These are phyloP conservation scores for Eublepharis macularius DNA, from an alignment of 2,113 vertebrate genomes.

Conservation along the genomic window DNA sequence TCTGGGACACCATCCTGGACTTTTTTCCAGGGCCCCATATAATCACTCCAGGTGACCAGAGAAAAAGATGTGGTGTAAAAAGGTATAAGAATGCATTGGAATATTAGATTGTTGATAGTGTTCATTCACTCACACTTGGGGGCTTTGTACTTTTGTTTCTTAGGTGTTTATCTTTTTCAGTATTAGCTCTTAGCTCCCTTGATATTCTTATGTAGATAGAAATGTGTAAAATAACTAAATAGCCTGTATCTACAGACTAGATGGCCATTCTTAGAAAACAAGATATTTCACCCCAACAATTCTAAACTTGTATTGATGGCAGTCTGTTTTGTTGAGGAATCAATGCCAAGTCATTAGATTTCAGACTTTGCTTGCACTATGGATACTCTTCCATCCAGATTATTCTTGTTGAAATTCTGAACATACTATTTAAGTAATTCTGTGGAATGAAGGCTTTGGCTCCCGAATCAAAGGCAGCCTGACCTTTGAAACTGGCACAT, in stretches of 20 bases:
- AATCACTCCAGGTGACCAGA: no score
- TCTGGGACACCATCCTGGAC: no score
- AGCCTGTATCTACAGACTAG: background rate
- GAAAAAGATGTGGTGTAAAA: no score
- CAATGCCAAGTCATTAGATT: background rate
- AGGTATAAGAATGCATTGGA: no score
- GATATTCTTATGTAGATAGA: no score
- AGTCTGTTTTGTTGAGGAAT: background rate
- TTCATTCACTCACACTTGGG: no score
- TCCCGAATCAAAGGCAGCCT: background rate
- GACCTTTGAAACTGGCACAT: background rate
- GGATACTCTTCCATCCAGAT: background rate
- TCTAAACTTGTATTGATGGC: background rate
- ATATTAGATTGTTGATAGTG: no score
- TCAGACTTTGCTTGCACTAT: background rate
- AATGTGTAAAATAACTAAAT: background rate
- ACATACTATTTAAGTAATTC: background rate
- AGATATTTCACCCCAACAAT: background rate
- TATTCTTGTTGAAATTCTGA: background rate
- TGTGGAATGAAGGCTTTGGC: constrained; percentile 3
- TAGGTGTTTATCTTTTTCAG: no score
- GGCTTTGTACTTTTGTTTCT: no score
- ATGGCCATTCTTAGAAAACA: background rate
- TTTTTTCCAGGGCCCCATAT: no score
- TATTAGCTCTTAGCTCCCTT: no score